Evolutionary conservation across 1,140 invertebrate genomes (phyloP).

Genomic region (Zaprionus africanus): DNA sequence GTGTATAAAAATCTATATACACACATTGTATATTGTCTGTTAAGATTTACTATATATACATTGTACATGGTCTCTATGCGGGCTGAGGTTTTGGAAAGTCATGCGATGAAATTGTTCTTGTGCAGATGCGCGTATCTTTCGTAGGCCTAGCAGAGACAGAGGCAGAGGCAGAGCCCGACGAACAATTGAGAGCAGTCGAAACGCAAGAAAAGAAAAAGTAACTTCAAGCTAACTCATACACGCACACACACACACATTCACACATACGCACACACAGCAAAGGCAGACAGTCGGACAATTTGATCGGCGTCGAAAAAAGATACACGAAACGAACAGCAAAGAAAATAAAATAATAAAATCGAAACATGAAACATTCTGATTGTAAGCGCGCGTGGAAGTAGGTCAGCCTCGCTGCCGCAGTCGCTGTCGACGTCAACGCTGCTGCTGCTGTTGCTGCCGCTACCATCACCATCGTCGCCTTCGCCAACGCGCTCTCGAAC

Average conservation of each 20-base stretch:
- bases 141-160: slow-evolving; percentile 65
- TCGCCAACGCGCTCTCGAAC: slow-evolving; percentile 57
- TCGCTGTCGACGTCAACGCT: slow-evolving; percentile 12
- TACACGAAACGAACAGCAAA: slow-evolving; percentile 74
- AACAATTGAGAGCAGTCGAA: slow-evolving; percentile 78
- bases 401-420: slow-evolving; percentile 62
- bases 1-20: not conserved
- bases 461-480: slow-evolving; percentile 3
- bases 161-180: slow-evolving; percentile 16
- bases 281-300: slow-evolving; percentile 20
- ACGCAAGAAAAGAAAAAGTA: slow-evolving; percentile 80
- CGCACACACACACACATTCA: slow-evolving; percentile 9
- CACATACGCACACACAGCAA: slow-evolving; percentile 4
- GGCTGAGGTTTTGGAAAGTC: slow-evolving; percentile 69
- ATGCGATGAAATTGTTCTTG: slow-evolving; percentile 74
- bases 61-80: not conserved
- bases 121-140: slow-evolving; percentile 63
- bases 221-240: slow-evolving; percentile 61
- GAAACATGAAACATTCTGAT: slow-evolving; percentile 84
- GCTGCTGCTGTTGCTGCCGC: slow-evolving; percentile 14
- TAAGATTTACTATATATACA: not conserved
- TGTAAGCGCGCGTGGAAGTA: slow-evolving; percentile 74
- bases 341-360: slow-evolving; percentile 83
- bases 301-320: slow-evolving; percentile 70
- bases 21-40: too few species aligned